These are phyloP conservation scores for Nasonia giraulti DNA, from an alignment of 1,140 invertebrate genomes.

Conservation along the genomic window DNA sequence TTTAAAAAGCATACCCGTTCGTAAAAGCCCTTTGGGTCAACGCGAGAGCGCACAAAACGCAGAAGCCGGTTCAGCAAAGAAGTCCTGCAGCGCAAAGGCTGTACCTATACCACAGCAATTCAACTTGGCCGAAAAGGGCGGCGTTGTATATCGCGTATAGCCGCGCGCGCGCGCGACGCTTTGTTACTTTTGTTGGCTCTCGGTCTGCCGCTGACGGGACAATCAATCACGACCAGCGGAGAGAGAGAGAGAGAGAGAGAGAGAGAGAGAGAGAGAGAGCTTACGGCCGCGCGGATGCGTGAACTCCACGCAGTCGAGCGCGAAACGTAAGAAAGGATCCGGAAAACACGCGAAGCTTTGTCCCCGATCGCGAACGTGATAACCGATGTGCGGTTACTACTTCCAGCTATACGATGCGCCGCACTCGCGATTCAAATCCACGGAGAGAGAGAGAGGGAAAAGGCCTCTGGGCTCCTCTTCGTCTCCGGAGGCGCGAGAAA, in stretches of 20 bases:
- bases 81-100: too few species aligned
- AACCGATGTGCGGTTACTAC: too few species aligned
- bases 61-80: too few species aligned
- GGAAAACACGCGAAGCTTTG: background rate
- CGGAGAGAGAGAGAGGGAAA: background rate
- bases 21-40: too few species aligned
- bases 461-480: background rate
- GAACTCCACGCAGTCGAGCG: background rate
- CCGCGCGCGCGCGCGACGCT: slow-evolving; percentile 54
- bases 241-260: too few species aligned
- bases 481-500: background rate
- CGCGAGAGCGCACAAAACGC: too few species aligned
- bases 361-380: background rate
- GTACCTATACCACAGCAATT: slow-evolving; percentile 35
- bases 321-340: background rate
- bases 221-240: slow-evolving; percentile 65
- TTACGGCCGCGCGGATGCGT: background rate
- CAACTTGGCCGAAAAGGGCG: slow-evolving; percentile 49
- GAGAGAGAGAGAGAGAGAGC: too few species aligned
- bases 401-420: too few species aligned
- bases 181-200: slow-evolving; percentile 66
- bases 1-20: too few species aligned
- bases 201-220: slow-evolving; percentile 66
- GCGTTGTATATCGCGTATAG: background rate
- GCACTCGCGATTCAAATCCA: too few species aligned